Percentiles rank a stretch among this genome's conserved stretches.
Evolutionary conservation across 2,797 vertebrate genomes (phyloP).

Genomic region (Chloroceryle amazona): DNA sequence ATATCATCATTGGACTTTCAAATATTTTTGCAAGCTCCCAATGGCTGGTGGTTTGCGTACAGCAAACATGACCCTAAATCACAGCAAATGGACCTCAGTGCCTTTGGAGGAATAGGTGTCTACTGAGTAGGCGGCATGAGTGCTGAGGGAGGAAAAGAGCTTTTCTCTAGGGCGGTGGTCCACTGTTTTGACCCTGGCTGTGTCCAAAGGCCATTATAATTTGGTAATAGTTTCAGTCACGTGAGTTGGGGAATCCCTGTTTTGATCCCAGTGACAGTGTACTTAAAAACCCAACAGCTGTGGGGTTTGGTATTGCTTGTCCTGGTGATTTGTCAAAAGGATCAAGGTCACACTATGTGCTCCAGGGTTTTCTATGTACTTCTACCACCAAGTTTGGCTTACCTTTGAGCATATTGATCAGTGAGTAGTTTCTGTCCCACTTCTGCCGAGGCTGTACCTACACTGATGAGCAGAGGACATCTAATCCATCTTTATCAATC

Average conservation of each 20-base stretch:
- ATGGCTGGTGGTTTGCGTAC: neutral
- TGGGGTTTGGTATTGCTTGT: neutral
- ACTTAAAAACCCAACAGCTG: neutral
- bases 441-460: neutral
- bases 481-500: neutral
- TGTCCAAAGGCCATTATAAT: neutral
- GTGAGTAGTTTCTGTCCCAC: neutral
- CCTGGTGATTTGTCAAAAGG: neutral
- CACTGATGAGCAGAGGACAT: neutral
- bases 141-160: neutral
- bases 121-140: neutral
- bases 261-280: neutral
- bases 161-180: neutral
- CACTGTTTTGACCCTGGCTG: neutral
- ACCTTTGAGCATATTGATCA: neutral
- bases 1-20: fast-evolving
- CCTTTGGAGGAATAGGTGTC: neutral
- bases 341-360: neutral
- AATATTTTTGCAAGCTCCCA: constrained; percentile 16
- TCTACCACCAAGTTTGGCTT: neutral
- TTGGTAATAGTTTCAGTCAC: neutral
- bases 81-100: neutral
- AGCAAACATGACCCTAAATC: neutral
- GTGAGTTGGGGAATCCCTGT: neutral
- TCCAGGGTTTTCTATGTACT: neutral